Conservation (phyloP, 1,140 invertebrate species). For the Tetramorium parvispinum region DNA sequence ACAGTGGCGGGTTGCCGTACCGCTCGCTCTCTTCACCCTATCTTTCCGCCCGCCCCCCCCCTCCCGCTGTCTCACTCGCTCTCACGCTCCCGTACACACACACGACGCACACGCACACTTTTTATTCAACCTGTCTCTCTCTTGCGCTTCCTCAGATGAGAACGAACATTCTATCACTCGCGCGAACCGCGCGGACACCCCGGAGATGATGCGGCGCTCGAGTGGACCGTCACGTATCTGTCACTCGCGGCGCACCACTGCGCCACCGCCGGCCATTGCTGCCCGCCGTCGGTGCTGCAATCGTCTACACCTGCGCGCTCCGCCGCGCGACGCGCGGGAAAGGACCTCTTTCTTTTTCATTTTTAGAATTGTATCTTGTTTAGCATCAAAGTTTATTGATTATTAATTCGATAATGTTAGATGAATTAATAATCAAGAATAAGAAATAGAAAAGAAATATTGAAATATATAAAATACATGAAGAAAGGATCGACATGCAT, state of each 20-base stretch:
- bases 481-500: too few relatives aligned
- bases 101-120: not conserved
- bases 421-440: too few relatives aligned
- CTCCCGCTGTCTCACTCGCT: not conserved
- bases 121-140: not conserved
- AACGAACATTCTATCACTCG: constrained; percentile 35
- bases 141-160: not conserved
- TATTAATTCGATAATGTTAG: too few relatives aligned
- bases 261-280: constrained; percentile 35
- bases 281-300: constrained; percentile 19
- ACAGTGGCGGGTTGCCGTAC: constrained; percentile 35
- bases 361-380: too few relatives aligned
- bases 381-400: too few relatives aligned
- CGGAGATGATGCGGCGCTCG: not conserved
- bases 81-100: not conserved
- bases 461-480: too few relatives aligned
- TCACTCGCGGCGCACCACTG: constrained; percentile 38
- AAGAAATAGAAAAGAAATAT: too few relatives aligned
- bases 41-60: not conserved
- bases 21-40: not conserved
- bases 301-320: not conserved
- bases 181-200: constrained; percentile 30
- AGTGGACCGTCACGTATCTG: constrained; percentile 30
- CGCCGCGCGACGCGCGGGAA: not conserved
- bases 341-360: too few relatives aligned